Conservation (phyloP, 2,797 vertebrate genomes). For the Melanotaenia maccullochi region DNA sequence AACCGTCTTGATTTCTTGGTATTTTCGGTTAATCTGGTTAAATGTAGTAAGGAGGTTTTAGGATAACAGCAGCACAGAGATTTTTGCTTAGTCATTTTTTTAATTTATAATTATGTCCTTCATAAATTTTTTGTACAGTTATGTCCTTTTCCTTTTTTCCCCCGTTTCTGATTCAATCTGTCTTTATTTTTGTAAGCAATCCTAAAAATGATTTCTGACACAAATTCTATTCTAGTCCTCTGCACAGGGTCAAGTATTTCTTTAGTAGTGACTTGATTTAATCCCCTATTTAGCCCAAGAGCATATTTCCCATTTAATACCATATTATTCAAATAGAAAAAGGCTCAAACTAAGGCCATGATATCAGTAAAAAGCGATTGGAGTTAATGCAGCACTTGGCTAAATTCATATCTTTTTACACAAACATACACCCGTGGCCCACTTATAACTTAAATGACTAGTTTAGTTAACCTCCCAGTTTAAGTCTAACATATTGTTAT, state of each 20-base stretch:
- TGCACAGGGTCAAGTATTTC: conserved; percentile 27
- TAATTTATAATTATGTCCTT: conserved; percentile 4
- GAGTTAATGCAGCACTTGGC: conserved; percentile 25
- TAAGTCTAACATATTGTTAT: conserved; percentile 84
- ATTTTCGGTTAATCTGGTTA: conserved; percentile 9
- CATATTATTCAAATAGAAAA: conserved; percentile 47
- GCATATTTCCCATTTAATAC: conserved; percentile 20
- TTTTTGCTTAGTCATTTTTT: neutral
- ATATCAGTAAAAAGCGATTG: conserved; percentile 31
- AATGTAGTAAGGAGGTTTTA: conserved; percentile 7
- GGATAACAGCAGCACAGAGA: neutral
- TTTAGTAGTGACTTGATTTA: conserved; percentile 29
- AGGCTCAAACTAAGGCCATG: conserved; percentile 37
- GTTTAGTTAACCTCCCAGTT: conserved; percentile 86
- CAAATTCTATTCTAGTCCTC: conserved; percentile 9
- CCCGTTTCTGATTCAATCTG: neutral
- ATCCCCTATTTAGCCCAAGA: conserved; percentile 25
- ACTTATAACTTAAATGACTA: conserved; percentile 88
- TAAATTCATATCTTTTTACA: conserved; percentile 49
- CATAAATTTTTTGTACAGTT: neutral
- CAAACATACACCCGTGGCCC: conserved; percentile 77
- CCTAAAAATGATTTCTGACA: conserved; percentile 4
- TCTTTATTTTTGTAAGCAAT: neutral
- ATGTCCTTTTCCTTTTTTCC: neutral
- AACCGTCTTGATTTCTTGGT: neutral